These are phyloP conservation scores for Calidris pugnax DNA, from an alignment of 2,113 vertebrate genomes.

Conservation along the genomic window DNA sequence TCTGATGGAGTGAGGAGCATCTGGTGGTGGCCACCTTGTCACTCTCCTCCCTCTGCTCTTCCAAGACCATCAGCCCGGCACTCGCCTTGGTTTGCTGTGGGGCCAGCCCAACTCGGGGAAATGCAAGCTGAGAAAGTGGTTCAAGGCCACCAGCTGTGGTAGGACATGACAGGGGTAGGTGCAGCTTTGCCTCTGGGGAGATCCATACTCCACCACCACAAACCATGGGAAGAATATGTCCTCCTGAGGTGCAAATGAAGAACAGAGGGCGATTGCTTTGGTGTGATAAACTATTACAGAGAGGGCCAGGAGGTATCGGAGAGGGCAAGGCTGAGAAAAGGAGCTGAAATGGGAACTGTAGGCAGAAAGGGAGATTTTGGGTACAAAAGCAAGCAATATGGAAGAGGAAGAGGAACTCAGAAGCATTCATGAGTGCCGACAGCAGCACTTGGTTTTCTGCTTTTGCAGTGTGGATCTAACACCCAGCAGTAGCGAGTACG, in stretches of 20 bases:
- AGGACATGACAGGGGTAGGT: neutral
- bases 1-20: neutral
- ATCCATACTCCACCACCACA: neutral
- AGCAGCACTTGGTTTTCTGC: neutral
- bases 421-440: neutral
- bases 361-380: neutral
- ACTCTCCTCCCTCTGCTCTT: fast-evolving
- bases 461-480: fast-evolving
- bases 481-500: neutral
- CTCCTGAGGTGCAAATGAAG: neutral
- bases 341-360: neutral
- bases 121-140: neutral
- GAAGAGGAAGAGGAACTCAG: neutral
- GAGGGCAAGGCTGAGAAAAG: neutral
- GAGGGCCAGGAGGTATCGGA: neutral
- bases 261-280: neutral
- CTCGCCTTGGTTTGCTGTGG: fast-evolving
- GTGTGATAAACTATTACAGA: neutral
- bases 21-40: neutral
- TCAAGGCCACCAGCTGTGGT: neutral
- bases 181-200: neutral
- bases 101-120: neutral
- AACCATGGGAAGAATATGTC: neutral
- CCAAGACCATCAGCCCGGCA: neutral
- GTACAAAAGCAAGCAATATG: neutral